A percentile compares a stretch with the other conserved stretches of the same genome.
phyloP scores from a whole-genome alignment of 2,113 vertebrate species.

The Dolichallabes microphthalmus region DNA sequence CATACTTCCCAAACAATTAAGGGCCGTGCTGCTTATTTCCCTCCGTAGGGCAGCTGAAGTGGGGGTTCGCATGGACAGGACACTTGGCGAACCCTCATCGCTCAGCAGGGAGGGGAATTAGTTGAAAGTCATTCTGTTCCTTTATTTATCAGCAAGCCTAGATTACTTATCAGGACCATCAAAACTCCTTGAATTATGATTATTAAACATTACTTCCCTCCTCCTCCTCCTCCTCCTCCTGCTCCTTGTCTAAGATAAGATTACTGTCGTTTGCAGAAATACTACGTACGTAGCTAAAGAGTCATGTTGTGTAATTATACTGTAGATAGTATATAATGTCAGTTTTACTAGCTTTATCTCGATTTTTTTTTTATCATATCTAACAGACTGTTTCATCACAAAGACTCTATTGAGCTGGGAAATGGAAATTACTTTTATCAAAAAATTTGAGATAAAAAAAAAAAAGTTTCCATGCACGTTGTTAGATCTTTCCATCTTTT shows the following conservation, averaged over 20 bases:
- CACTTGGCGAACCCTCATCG: slow-evolving; percentile 67
- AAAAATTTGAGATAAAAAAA: slow-evolving; percentile 20
- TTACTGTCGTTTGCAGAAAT: slow-evolving; percentile 60
- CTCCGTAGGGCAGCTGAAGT: slow-evolving; percentile 73
- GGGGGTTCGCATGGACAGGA: slow-evolving; percentile 74
- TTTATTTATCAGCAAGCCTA: slow-evolving; percentile 71
- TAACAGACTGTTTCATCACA: slow-evolving; percentile 36
- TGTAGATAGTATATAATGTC: slow-evolving; percentile 57
- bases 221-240: slow-evolving; percentile 56
- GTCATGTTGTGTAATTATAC: slow-evolving; percentile 60
- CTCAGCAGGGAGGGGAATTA: slow-evolving; percentile 65
- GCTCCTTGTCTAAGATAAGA: slow-evolving; percentile 52
- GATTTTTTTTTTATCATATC: slow-evolving; percentile 38
- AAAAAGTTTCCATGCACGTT: neutral
- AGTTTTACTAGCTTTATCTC: slow-evolving; percentile 63
- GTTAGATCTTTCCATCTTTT: neutral
- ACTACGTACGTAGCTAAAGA: slow-evolving; percentile 54
- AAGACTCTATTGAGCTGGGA: slow-evolving; percentile 6
- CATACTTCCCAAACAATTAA: slow-evolving; percentile 81
- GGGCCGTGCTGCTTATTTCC: slow-evolving; percentile 75
- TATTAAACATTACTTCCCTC: slow-evolving; percentile 70
- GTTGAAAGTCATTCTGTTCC: slow-evolving; percentile 69
- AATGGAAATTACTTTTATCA: slow-evolving; percentile 36
- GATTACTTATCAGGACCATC: slow-evolving; percentile 78
- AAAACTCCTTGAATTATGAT: slow-evolving; percentile 70